Evolutionary conservation across 2,888 invertebrate genomes (phyloP).

Genomic region (Pollenia angustigena): DNA sequence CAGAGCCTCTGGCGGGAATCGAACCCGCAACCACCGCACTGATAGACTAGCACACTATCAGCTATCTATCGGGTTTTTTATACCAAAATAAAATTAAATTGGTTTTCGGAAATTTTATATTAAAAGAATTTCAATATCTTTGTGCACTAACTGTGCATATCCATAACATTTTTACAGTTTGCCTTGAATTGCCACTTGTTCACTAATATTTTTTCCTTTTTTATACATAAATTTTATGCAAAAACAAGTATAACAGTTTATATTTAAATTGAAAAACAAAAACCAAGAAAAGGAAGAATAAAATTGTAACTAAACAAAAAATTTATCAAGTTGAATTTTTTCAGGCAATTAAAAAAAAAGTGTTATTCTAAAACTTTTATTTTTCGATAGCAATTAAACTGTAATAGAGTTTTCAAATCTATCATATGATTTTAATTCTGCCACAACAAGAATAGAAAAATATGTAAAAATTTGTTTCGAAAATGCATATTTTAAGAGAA

Average conservation of each 20-base stretch:
- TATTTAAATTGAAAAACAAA: slow-evolving; percentile 2
- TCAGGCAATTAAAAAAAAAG: not conserved
- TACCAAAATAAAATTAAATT: no score
- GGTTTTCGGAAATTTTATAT: no score
- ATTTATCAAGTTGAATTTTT: not conserved
- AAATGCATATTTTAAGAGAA: no score
- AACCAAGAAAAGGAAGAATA: not conserved
- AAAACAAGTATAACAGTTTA: slow-evolving; percentile 35
- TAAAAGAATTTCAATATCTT: not conserved
- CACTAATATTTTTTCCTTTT: slow-evolving; percentile 6
- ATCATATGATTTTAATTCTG: no score
- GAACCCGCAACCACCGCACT: no score
- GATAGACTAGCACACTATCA: no score
- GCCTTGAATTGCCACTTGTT: slow-evolving; percentile 51
- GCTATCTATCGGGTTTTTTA: no score
- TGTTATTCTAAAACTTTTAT: no score
- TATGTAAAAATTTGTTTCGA: no score
- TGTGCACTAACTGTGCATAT: not conserved
- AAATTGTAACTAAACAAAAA: not conserved
- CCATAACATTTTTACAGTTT: slow-evolving; percentile 20
- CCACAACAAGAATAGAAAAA: no score
- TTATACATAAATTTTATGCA: slow-evolving; percentile 22
- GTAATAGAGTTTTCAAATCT: no score
- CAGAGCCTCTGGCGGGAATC: no score
- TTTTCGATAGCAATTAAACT: not conserved